Conservation (phyloP, 2,888 invertebrate genomes). For the Pheosia tremula region DNA sequence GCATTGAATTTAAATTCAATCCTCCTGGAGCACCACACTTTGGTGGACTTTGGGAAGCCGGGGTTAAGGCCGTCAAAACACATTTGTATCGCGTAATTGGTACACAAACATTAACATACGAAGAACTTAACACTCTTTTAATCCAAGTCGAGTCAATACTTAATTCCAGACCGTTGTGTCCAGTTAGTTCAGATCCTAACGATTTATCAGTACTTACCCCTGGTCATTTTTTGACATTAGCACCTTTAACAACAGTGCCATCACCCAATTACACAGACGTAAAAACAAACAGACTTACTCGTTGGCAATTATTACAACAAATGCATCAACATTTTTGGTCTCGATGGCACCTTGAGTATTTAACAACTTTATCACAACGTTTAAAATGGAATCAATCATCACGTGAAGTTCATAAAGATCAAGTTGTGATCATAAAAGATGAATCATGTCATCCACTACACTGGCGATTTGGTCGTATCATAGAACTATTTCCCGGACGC, state of each 20-base stretch:
- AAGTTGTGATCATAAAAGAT: neutral
- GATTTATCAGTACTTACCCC: neutral
- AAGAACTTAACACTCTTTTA: neutral
- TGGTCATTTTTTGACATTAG: neutral
- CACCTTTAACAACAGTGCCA: neutral
- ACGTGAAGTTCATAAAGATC: neutral
- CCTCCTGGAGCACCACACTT: neutral
- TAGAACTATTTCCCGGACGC: neutral
- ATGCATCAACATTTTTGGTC: too few species aligned
- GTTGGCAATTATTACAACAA: neutral
- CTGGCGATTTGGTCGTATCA: neutral
- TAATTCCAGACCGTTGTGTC: neutral
- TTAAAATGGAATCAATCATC: neutral
- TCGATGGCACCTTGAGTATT: neutral
- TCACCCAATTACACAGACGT: neutral
- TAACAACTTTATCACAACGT: neutral
- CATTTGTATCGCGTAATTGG: constrained; percentile 1
- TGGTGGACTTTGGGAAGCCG: neutral
- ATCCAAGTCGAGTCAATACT: constrained; percentile 1
- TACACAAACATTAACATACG: constrained; percentile 21
- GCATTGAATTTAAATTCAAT: neutral
- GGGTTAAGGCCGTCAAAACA: neutral
- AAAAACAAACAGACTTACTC: neutral
- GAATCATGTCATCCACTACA: constrained; percentile 1
- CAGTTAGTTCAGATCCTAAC: neutral